Conservation (phyloP, 2,797 vertebrate species). For the Siniperca undulata region DNA sequence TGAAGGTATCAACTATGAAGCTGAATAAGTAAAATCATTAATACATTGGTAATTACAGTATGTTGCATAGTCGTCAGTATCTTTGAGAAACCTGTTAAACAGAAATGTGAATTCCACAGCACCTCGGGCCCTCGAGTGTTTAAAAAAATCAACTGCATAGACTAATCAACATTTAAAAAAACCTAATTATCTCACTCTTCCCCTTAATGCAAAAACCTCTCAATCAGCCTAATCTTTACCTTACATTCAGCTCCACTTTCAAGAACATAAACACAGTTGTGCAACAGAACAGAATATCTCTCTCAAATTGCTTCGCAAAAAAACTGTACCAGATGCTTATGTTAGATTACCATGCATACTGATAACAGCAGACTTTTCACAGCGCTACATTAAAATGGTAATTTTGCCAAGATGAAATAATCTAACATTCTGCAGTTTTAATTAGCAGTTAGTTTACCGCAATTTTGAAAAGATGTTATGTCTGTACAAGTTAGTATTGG, state of each 20-base stretch:
- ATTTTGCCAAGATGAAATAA: slow-evolving; percentile 51
- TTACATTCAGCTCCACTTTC: slow-evolving; percentile 36
- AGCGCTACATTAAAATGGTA: slow-evolving; percentile 52
- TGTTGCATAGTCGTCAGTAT: neutral
- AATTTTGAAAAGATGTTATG: slow-evolving; percentile 15
- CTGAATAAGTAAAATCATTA: neutral
- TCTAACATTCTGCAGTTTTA: slow-evolving; percentile 46
- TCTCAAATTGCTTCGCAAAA: slow-evolving; percentile 22
- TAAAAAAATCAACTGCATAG: neutral
- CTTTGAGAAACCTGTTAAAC: neutral
- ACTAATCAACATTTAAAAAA: neutral
- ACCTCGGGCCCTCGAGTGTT: neutral
- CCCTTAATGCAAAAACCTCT: slow-evolving; percentile 4
- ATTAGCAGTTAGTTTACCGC: slow-evolving; percentile 42
- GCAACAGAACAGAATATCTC: slow-evolving; percentile 18
- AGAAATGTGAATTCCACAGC: neutral
- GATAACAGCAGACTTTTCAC: slow-evolving; percentile 45
- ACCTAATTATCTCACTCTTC: slow-evolving; percentile 2
- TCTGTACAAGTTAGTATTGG: slow-evolving; percentile 27
- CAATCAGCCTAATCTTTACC: slow-evolving; percentile 30
- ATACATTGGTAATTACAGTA: neutral
- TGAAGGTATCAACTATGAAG: neutral
- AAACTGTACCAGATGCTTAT: slow-evolving; percentile 46
- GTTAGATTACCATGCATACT: slow-evolving; percentile 48
- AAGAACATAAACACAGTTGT: slow-evolving; percentile 36